phyloP scores from a whole-genome alignment of 2,888 invertebrate species.

The Patella pellucida region DNA sequence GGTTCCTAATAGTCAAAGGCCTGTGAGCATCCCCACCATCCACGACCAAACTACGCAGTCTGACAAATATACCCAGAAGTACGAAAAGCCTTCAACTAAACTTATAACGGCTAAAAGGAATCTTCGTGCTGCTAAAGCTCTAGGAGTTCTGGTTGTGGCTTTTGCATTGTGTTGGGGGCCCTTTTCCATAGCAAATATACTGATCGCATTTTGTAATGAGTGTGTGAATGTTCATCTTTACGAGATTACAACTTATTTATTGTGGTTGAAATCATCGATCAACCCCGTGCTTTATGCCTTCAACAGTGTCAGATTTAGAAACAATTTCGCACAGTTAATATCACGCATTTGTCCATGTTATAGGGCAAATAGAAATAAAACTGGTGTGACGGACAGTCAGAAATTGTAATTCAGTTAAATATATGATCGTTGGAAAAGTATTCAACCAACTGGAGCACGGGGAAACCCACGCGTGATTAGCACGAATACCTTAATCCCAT shows the following conservation, averaged over 20 bases:
- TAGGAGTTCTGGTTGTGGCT: slow-evolving; percentile 9
- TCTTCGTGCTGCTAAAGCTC: slow-evolving; percentile 4
- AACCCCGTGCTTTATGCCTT: slow-evolving; percentile 16
- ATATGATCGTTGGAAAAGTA: too few species aligned
- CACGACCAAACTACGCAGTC: too few species aligned
- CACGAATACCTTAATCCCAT: too few species aligned
- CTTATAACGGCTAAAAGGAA: background rate
- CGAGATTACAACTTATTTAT: slow-evolving; percentile 4
- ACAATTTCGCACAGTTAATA: background rate
- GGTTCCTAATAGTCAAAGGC: background rate
- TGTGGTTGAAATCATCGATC: slow-evolving; percentile 12
- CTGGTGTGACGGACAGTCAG: too few species aligned
- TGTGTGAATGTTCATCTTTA: slow-evolving; percentile 8
- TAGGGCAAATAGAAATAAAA: background rate
- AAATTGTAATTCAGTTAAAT: too few species aligned
- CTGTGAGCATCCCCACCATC: background rate
- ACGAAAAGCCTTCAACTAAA: too few species aligned
- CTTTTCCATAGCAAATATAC: background rate
- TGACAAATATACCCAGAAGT: too few species aligned
- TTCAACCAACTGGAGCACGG: too few species aligned
- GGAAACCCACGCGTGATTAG: too few species aligned
- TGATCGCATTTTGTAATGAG: background rate
- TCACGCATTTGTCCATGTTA: background rate
- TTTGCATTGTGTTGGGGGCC: slow-evolving; percentile 10
- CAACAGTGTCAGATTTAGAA: slow-evolving; percentile 7